Evolutionary conservation across 2,888 invertebrate species (phyloP), one percentile per base, ranked within the genome.

Genomic region (Clusia tigrina): DNA sequence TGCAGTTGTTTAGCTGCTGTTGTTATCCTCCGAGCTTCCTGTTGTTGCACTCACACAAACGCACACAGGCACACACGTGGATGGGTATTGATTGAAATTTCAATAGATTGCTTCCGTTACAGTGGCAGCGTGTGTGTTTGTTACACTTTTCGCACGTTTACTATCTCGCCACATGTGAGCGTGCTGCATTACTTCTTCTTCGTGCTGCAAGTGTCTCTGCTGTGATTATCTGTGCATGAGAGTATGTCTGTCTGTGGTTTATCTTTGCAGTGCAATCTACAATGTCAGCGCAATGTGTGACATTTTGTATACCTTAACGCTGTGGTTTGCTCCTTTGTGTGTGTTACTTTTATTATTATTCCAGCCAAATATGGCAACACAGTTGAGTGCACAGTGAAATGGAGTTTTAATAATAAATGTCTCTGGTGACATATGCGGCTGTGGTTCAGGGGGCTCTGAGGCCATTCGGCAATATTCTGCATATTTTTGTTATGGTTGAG

Each of bases 91-190:
- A 69, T 70, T 68, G 67, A 66, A 71, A 67, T 68, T 70, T 71
- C 70, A 70, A 71, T 72, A 69, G 67, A 72, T 71, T 67, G 64
- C 62, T 72, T 71, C 71, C 71, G 72, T 63, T 48, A 18, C 23
- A 20, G 12, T 46, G 12, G 42, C 42, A 42, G 42, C 3, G n/a
- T 15, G 42, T n/a, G n/a, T 17, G n/a, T 9, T 9, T 32, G 32
- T 32, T n/a, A 48, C 48, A 48, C 48, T 48, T 48, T 48, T 20
- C 15, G 48, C 18, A 48, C 48, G 20, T 48, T 15, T 48, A 18
- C 20, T n/a, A n/a, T n/a, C n/a, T n/a, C 3, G 42, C n/a, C 42
- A 17, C 42, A 42, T 42, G n/a, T 42, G 42, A n/a, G n/a, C n/a
- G n/a, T n/a, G n/a, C n/a, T n/a, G n/a, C n/a, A n/a, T 9, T 9